Percentiles rank a stretch among this genome's conserved stretches.
These are phyloP conservation scores for Anhinga rufa DNA, from an alignment of 2,113 vertebrate genomes.

Conservation along the genomic window DNA sequence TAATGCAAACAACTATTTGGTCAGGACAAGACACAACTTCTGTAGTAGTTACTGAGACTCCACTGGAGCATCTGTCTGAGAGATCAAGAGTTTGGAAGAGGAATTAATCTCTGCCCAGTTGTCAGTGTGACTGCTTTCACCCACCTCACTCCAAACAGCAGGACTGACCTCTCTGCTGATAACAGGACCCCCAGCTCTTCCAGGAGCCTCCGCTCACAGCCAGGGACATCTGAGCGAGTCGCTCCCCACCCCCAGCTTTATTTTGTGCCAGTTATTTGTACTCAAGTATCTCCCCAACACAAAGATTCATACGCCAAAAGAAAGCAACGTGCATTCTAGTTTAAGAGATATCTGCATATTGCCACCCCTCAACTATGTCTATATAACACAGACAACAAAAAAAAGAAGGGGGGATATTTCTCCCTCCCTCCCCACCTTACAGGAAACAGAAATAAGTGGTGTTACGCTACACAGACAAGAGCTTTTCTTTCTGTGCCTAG, in stretches of 20 bases:
- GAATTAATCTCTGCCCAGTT: neutral
- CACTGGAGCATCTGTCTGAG: neutral
- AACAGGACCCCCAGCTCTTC: neutral
- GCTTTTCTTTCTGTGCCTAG: neutral
- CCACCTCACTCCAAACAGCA: neutral
- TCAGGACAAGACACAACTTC: neutral
- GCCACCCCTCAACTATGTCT: neutral
- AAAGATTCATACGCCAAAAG: neutral
- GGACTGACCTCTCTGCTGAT: neutral
- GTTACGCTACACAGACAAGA: neutral
- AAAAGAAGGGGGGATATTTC: neutral
- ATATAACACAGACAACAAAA: rapidly evolving
- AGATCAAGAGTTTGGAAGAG: neutral
- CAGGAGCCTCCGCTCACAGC: neutral
- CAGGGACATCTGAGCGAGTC: neutral
- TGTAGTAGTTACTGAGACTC: neutral
- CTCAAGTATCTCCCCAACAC: neutral
- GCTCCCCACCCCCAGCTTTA: rapidly evolving
- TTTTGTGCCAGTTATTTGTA: neutral
- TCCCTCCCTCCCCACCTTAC: neutral
- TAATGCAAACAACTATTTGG: neutral
- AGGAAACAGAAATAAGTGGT: neutral
- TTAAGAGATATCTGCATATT: neutral
- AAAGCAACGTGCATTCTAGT: neutral
- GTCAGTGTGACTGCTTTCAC: neutral